A percentile compares a stretch with the other conserved stretches of the same genome.
phyloP scores from a whole-genome alignment of 2,888 invertebrate species.

The Drosophila borealis region DNA sequence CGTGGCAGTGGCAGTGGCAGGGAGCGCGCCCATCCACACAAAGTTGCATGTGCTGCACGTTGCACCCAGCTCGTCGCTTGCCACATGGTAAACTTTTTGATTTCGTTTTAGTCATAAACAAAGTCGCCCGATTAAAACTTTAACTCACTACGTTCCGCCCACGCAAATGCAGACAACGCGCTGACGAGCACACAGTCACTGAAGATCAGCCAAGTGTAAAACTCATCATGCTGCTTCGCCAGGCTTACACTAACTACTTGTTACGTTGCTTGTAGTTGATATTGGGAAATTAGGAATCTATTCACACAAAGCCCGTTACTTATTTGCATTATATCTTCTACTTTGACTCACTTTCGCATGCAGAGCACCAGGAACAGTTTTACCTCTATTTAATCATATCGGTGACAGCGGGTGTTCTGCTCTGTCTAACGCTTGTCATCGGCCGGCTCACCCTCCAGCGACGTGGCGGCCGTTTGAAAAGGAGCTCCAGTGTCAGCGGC shows the following conservation, averaged over 20 bases:
- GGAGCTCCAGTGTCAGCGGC: constrained; percentile 74
- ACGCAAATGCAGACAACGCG: constrained; percentile 44
- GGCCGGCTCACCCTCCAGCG: constrained; percentile 89
- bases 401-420: constrained; percentile 89
- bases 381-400: constrained; percentile 93
- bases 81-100: constrained; percentile 64
- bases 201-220: constrained; percentile 60
- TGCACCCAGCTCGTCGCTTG: constrained; percentile 48
- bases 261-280: constrained; percentile 17
- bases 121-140: constrained; percentile 65
- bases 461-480: constrained; percentile 82
- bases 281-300: constrained; percentile 24
- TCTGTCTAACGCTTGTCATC: constrained; percentile 90
- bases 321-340: constrained; percentile 34
- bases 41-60: constrained; percentile 65
- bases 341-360: constrained; percentile 14
- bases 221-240: constrained; percentile 52
- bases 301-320: constrained; percentile 14
- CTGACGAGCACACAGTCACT: constrained; percentile 41
- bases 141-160: constrained; percentile 41
- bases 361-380: constrained; percentile 87
- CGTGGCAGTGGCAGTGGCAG: neutral
- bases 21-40: constrained; percentile 17
- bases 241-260: constrained; percentile 50
- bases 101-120: constrained; percentile 66